These are phyloP conservation scores for Hemicentrotus pulcherrimus DNA, from an alignment of 35 echinoderm and acorn worm species.

Conservation along the genomic window DNA sequence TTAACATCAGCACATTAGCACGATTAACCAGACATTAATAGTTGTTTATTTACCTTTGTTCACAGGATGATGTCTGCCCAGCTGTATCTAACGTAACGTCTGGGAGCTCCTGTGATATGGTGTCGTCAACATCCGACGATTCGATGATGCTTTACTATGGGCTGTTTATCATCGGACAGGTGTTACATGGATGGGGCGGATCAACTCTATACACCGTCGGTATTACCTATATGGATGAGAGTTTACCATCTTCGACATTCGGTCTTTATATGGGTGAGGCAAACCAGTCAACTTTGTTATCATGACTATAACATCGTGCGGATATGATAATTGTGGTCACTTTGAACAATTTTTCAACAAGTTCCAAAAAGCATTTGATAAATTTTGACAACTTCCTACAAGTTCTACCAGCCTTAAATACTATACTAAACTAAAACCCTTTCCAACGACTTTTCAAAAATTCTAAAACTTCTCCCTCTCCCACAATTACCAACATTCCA, in stretches of 20 bases:
- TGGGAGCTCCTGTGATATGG: background rate
- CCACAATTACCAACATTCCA: background rate
- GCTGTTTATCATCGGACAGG: conserved; percentile 71
- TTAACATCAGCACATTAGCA: background rate
- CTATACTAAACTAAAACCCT: too few species aligned
- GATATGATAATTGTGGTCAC: too few species aligned
- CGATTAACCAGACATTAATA: background rate
- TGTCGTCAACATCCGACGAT: background rate
- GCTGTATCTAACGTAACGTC: background rate
- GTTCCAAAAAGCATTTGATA: too few species aligned
- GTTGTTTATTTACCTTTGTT: background rate
- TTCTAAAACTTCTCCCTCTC: too few species aligned
- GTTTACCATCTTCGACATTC: conserved; percentile 35
- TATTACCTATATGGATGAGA: conserved; percentile 76
- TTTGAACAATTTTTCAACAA: too few species aligned
- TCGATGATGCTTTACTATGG: conserved; percentile 58
- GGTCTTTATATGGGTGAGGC: conserved; percentile 39
- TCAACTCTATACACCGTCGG: conserved; percentile 76
- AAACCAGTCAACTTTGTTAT: background rate
- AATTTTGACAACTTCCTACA: too few species aligned
- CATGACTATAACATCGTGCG: background rate
- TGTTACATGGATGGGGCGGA: conserved; percentile 80
- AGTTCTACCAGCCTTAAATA: too few species aligned
- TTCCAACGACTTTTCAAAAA: too few species aligned
- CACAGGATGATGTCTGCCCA: conserved; percentile 27